Evolutionary conservation across 2,888 invertebrate genomes (phyloP), one percentile per base, ranked within the genome.

Genomic region (Acrobasis repandana): DNA sequence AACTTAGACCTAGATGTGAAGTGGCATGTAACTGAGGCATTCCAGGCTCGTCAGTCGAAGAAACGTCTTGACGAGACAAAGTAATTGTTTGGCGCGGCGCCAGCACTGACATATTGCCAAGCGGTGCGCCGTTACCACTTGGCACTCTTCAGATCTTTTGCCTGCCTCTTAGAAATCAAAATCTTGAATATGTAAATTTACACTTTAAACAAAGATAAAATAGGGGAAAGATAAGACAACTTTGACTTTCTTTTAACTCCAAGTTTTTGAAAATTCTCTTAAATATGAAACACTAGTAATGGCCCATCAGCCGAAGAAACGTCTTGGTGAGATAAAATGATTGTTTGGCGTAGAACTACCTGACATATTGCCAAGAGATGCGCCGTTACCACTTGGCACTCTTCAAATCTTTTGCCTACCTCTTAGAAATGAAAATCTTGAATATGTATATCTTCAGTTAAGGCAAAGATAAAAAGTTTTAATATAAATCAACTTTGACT

Each of bases 81-180:
- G 88, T 88, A 88, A 90, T 90, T 86, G 87, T 88, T 83, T 90
- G 90, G 90, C 88, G 69, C 52, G 34, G 60, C 64, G 89, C 90
- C 90, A 90, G 33, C 46, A 11, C 6, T 20, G 38, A 56, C 50
- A 14, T 43, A 56, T 38, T 38, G 43, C 36, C 56, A 56, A 56
- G 15, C 20, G 47, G 47, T 9, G 43, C n/a, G 14, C 38, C 36
- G 50, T 28, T 10, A n/a, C 16, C 15, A 16, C 52, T 36, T 36
- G 16, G 16, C 36, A 54, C 43, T 16, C 54, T 54, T 38, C 15
- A n/a, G 54, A 14, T 43, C 54, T 54, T 38, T 54, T 54, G 20
- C 54, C 20, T 38, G 54, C 54, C 36, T 14, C 18, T n/a, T 16
- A 4, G 49, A 49, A 20, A 15, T 10, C n/a, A 52, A 16, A 52